Percentiles rank a stretch among this genome's conserved stretches.
These are phyloP conservation scores for Anodontia alba DNA, from an alignment of 2,888 invertebrate species.

Conservation along the genomic window DNA sequence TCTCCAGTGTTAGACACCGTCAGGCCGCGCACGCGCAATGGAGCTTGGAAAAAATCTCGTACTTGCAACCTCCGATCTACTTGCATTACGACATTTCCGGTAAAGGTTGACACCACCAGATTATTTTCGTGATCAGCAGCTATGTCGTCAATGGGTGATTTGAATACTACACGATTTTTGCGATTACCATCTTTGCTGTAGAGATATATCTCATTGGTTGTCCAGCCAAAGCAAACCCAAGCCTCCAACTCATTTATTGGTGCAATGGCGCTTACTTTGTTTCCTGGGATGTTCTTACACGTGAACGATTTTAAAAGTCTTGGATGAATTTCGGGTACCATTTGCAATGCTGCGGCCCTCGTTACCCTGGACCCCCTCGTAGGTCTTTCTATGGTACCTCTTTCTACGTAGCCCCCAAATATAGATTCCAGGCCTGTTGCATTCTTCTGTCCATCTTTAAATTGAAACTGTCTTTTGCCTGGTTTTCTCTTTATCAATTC, in stretches of 20 bases:
- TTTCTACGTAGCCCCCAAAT: constrained; percentile 52
- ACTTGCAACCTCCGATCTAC: constrained; percentile 49
- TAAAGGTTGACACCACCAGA: constrained; percentile 50
- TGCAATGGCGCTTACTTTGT: constrained; percentile 59
- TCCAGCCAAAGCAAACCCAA: constrained; percentile 62
- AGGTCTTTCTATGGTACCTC: constrained; percentile 25
- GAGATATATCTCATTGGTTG: constrained; percentile 59
- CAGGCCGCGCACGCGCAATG: constrained; percentile 51
- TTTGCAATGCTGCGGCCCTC: constrained; percentile 28
- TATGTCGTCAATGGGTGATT: constrained; percentile 53
- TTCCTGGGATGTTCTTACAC: constrained; percentile 56
- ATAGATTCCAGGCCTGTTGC: constrained; percentile 39
- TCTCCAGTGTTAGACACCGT: constrained; percentile 46
- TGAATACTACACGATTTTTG: constrained; percentile 35
- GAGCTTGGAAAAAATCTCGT: constrained; percentile 56
- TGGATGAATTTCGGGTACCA: constrained; percentile 51
- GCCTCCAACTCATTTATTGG: constrained; percentile 58
- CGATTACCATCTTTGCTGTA: constrained; percentile 60
- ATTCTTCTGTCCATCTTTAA: constrained; percentile 45
- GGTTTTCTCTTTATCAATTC: constrained; percentile 43
- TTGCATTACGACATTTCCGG: constrained; percentile 44
- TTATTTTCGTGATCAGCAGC: constrained; percentile 48
- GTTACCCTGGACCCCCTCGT: background rate
- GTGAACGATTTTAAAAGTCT: constrained; percentile 47
- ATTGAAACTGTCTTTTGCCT: constrained; percentile 42